Base-by-base conservation (phyloP, 2,797 vertebrate species). In the Diglossa cyanea region DNA sequence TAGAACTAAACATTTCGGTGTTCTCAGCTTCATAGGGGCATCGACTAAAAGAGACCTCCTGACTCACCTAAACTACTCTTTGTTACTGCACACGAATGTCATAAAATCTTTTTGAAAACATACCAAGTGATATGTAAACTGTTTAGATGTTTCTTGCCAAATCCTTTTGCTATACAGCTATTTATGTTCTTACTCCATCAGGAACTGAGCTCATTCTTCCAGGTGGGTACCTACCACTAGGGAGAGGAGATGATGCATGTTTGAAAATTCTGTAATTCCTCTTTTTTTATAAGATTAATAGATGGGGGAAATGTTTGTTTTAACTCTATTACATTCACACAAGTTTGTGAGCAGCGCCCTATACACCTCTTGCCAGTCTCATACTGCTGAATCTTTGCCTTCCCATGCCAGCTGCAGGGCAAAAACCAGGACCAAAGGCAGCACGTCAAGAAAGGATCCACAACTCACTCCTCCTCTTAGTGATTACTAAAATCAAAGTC, bases 271-370 rank as follows among this genome's bases (percentile, higher is more conserved):
- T 73, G 16, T 48, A 73, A 83, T 66, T 79, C 13, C 12, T 57
- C 54, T 68, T 80, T 71, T n/a, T 21, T 65, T 3, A 6, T 17
- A 47, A 51, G 11, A 62, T 33, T 28, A 47, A 35, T 14, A 17
- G 17, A 21, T 13, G 6, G 3, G 5, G 0, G 0, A 6, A 67
- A 28, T 3, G 3, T 45, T 60, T 4, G 0, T 37, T 88, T 86
- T 48, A 68, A 57, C 12, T 39, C 21, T 33, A 8, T 63, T 68
- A 24, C 3, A 42, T 28, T 50, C 62, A 19, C 16, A 26, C 4
- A 51, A 8, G 23, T 45, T 68, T 48, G 13, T 51, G 30, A 80
- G 28, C 24, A 47, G 26, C 33, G 19, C 13, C 19, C 50, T 67
- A 2, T 5, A 13, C 2, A 5, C 8, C 26, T 79, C 33, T 35